phyloP scores from a whole-genome alignment of 2,888 invertebrate genomes.

The Leptarthrus brevirostris region DNA sequence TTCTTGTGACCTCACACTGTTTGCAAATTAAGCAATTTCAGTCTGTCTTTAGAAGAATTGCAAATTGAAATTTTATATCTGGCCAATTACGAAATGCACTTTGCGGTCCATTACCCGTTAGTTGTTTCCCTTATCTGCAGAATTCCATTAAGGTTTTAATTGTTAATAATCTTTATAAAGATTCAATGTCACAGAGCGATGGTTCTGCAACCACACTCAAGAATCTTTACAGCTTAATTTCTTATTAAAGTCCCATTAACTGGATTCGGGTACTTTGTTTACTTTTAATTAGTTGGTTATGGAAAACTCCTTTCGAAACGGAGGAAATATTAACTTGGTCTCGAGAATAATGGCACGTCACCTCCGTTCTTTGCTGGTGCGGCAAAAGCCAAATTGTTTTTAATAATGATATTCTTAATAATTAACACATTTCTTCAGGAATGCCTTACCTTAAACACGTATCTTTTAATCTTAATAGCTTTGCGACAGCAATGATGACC shows the following conservation, averaged over 20 bases:
- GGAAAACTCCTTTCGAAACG: not conserved
- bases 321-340: not conserved
- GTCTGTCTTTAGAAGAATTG: not conserved
- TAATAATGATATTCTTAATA: no score
- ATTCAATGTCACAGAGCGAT: not conserved
- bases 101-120: not conserved
- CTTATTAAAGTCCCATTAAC: no score
- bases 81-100: not conserved
- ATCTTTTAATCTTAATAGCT: no score
- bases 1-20: not conserved
- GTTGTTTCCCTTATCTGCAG: not conserved
- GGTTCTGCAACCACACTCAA: not conserved
- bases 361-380: no score
- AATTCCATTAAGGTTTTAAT: constrained; percentile 7
- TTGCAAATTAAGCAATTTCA: not conserved
- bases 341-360: not conserved
- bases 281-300: not conserved
- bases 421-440: no score
- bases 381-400: no score
- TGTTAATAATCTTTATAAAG: not conserved
- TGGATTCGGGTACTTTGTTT: no score
- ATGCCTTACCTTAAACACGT: no score
- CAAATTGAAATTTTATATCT: not conserved
- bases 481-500: no score
- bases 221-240: no score